Evolutionary conservation across 2,113 vertebrate species (phyloP).

Genomic region (Elaphurus davidianus): DNA sequence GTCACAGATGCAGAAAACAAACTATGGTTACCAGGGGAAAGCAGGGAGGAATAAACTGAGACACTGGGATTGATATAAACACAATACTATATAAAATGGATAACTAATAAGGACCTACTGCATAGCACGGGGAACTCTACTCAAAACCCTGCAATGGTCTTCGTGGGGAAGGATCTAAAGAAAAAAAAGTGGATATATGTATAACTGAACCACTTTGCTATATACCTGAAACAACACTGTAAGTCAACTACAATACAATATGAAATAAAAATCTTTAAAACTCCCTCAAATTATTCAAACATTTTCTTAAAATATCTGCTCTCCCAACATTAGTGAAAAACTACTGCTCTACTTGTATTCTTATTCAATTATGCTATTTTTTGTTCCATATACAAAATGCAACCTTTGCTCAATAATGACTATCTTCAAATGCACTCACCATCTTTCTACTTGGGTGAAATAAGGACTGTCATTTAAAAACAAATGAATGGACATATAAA

Average conservation of each 20-base stretch:
- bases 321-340: not conserved
- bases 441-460: not conserved
- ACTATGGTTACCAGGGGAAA: not conserved
- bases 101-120: not conserved
- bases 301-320: not conserved
- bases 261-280: not conserved
- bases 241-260: not conserved
- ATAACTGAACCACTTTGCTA: not conserved
- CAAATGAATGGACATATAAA: not conserved
- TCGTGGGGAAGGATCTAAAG: not conserved
- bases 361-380: not conserved
- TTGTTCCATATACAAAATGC: not conserved
- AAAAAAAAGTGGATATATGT: not conserved
- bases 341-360: not conserved
- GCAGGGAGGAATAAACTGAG: not conserved
- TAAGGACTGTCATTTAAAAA: not conserved
- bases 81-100: not conserved
- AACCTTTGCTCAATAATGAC: not conserved
- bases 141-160: not conserved
- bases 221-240: not conserved
- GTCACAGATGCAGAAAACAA: not conserved
- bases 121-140: not conserved
- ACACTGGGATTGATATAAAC: not conserved
- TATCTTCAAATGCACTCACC: not conserved
- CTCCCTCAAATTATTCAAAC: not conserved